Evolutionary conservation across 2,113 vertebrate species (phyloP).

Genomic region (Corydoras maculifer): DNA sequence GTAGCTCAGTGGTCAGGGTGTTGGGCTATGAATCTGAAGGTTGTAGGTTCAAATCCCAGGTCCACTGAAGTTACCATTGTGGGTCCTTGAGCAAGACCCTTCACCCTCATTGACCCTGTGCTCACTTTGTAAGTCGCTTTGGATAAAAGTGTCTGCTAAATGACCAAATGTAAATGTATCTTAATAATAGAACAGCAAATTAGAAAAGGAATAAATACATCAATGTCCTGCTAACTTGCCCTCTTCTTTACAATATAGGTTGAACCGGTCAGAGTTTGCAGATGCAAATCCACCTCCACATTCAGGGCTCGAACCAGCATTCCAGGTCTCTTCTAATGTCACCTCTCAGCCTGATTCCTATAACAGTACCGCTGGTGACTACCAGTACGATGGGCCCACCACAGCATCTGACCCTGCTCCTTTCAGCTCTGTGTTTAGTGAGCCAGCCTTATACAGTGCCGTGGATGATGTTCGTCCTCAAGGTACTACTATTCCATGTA

Average conservation of each 20-base stretch:
- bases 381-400: slow-evolving; percentile 56
- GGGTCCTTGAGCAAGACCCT: too few relatives aligned
- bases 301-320: slow-evolving; percentile 42
- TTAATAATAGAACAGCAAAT: too few relatives aligned
- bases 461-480: slow-evolving; percentile 27
- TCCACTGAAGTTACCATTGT: too few relatives aligned
- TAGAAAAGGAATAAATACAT: too few relatives aligned
- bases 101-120: too few relatives aligned
- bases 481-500: slow-evolving; percentile 17
- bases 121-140: too few relatives aligned
- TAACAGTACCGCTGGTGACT: slow-evolving; percentile 52
- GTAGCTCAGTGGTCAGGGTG: too few relatives aligned
- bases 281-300: slow-evolving; percentile 35
- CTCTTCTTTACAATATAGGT: slow-evolving; percentile 54
- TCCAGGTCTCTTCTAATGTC: slow-evolving; percentile 38
- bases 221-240: background rate
- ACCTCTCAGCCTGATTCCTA: slow-evolving; percentile 52
- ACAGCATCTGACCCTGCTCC: slow-evolving; percentile 32
- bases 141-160: too few relatives aligned
- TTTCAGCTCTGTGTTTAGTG: slow-evolving; percentile 59
- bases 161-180: too few relatives aligned
- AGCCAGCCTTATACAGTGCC: slow-evolving; percentile 66
- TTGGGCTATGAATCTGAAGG: too few relatives aligned
- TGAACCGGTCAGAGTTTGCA: slow-evolving; percentile 58
- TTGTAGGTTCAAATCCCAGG: too few relatives aligned